phyloP scores from a whole-genome alignment of 2,113 vertebrate genomes.

The Bolborhynchus lineola region DNA sequence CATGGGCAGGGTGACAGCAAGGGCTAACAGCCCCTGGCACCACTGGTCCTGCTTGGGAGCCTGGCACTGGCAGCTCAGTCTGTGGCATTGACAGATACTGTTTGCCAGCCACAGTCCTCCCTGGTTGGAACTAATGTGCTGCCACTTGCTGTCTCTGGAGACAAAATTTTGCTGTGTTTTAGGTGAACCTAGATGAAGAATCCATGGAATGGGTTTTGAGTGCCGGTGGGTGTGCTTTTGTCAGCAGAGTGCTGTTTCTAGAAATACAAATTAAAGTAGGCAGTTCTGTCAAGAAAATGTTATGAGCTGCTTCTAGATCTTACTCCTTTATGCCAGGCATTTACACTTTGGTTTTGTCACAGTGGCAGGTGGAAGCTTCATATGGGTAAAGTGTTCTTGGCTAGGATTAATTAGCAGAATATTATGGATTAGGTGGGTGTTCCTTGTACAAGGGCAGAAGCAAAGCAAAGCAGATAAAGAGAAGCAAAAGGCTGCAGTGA shows the following conservation, averaged over 20 bases:
- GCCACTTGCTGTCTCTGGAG: neutral
- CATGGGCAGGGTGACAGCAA: neutral
- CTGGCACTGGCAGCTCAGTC: neutral
- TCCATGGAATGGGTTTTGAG: neutral
- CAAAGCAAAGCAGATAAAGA: neutral
- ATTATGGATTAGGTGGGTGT: neutral
- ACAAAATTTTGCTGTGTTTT: neutral
- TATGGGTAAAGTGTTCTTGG: neutral
- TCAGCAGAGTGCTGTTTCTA: neutral
- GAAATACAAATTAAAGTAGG: slow-evolving; percentile 18
- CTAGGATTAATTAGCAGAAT: neutral
- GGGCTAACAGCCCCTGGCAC: neutral
- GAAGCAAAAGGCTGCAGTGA: neutral
- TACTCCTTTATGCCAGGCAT: neutral
- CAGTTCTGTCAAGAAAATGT: slow-evolving; percentile 3
- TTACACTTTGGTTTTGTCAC: neutral
- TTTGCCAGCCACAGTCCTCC: neutral
- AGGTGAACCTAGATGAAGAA: neutral
- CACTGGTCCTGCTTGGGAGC: neutral
- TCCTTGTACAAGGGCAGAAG: neutral
- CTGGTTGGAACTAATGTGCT: neutral
- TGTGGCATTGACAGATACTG: neutral
- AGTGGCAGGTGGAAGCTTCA: neutral
- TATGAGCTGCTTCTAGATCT: neutral
- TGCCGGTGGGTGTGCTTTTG: neutral